Evolutionary conservation across 2,113 vertebrate species (phyloP).

Genomic region (Crotalus tigris): DNA sequence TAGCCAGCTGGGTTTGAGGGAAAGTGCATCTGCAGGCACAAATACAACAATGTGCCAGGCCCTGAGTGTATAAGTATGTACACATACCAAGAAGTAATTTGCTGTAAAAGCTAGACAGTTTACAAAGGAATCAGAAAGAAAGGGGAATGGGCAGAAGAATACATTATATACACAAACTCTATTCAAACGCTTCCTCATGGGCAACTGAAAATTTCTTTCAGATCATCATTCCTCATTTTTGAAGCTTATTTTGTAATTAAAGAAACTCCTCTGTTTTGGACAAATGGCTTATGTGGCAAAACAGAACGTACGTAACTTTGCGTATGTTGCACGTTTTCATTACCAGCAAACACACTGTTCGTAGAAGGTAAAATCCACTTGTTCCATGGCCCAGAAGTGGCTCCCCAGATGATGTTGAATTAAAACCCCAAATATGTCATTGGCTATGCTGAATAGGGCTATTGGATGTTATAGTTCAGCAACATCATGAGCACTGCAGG

Average conservation of each 20-base stretch:
- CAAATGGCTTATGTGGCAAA: too few species aligned
- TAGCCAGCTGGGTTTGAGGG: neutral
- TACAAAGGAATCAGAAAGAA: neutral
- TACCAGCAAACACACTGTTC: neutral
- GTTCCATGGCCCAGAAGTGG: neutral
- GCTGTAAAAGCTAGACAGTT: neutral
- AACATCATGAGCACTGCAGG: neutral
- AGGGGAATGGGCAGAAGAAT: neutral
- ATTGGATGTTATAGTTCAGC: neutral
- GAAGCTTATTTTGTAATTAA: neutral
- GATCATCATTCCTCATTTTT: neutral
- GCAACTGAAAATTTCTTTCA: neutral
- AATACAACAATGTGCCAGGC: neutral
- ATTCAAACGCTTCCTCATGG: neutral
- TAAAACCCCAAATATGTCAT: neutral
- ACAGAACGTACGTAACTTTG: neutral
- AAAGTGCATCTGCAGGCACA: neutral
- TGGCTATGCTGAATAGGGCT: neutral
- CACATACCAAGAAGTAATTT: neutral
- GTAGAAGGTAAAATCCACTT: neutral
- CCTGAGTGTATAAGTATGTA: neutral
- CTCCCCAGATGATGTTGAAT: neutral
- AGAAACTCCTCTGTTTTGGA: neutral
- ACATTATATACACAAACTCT: neutral
- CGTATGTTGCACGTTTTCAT: neutral